Evolutionary conservation across 2,797 vertebrate species (phyloP), one percentile per base, ranked within the genome.

Genomic region (Eutrigla gurnardus): DNA sequence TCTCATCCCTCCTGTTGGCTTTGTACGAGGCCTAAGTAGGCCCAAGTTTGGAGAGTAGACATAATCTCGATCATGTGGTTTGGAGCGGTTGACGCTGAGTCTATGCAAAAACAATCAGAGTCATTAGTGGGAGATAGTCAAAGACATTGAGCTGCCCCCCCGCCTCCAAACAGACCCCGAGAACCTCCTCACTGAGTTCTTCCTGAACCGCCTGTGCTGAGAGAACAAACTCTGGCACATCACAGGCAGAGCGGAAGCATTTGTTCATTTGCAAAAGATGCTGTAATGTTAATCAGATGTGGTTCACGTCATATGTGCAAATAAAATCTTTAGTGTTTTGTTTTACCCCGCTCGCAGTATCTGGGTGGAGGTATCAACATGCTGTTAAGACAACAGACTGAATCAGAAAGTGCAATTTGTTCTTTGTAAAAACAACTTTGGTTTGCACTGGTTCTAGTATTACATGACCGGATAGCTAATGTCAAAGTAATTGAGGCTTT

Each of bases 101-200:
- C 71, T 65, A 58, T 85, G 87, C 78, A 77, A 89, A 91, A 90
- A 87, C 88, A 86, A 87, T 91, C 89, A 83, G 42, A 74, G 83
- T 88, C 89, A 88, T 88, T 88, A 88, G 79, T 65, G 80, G 81
- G 77, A 89, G 78, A 86, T 79, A 75, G 73, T 84, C 46, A 57
- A 65, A 86, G 62, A 42, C 59, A 49, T 39, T 59, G 64, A 53
- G 54, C 59, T 18, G 42, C 45, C 25, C 37, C 14, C 49, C 40
- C 13, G 13, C 2, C 61, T 71, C 54, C 42, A 55, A 78, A 76
- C 58, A 78, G 59, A 78, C 75, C 73, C 58, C 65, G 76, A 81
- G 76, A 86, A 80, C 57, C 73, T 80, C 72, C 67, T 73, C 45
- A 17, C 74, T 15, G 70, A 61, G 46, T 73, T 70, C 72, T 64